These are phyloP conservation scores for Drosophila monieri DNA, from an alignment of 2,888 invertebrate species.

Conservation along the genomic window DNA sequence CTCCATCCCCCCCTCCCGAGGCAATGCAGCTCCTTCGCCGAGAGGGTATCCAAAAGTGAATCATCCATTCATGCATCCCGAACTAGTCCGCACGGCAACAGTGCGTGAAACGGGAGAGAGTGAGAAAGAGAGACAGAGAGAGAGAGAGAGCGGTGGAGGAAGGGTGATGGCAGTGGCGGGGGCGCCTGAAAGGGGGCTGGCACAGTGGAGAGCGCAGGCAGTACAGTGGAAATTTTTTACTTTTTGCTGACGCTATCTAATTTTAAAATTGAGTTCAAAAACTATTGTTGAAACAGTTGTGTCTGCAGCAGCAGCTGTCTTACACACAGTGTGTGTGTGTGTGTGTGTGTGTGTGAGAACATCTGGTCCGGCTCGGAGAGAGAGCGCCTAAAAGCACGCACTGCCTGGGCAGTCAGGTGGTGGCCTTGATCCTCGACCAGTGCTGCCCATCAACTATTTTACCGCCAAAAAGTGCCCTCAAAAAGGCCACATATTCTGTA, in stretches of 20 bases:
- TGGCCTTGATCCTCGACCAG: slow-evolving; percentile 22
- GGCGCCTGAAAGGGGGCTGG: slow-evolving; percentile 7
- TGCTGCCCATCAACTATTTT: slow-evolving; percentile 12
- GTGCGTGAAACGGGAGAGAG: slow-evolving; percentile 25
- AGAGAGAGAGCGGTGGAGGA: too few species aligned
- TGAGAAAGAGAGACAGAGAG: slow-evolving; percentile 1
- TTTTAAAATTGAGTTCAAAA: slow-evolving; percentile 42
- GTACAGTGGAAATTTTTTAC: slow-evolving; percentile 48
- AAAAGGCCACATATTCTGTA: not conserved
- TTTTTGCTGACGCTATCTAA: slow-evolving; percentile 50
- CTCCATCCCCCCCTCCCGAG: not conserved
- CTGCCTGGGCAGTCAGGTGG: slow-evolving; percentile 14
- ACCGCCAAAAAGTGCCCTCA: not conserved
- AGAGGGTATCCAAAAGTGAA: slow-evolving; percentile 39
- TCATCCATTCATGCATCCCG: slow-evolving; percentile 35
- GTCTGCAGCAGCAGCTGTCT: not conserved
- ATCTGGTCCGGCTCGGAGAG: slow-evolving; percentile 7
- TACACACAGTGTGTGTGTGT: not conserved
- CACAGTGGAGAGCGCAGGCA: slow-evolving; percentile 26
- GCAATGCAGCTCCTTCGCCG: slow-evolving; percentile 28
- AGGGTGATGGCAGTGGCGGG: slow-evolving; percentile 1
- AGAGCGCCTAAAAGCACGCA: slow-evolving; percentile 15
- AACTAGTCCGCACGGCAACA: slow-evolving; percentile 11
- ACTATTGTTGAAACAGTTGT: slow-evolving; percentile 67
- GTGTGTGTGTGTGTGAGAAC: not conserved